A percentile compares a stretch with the other conserved stretches of the same genome.
These are phyloP conservation scores for Odocoileus virginianus DNA, from an alignment of 2,113 vertebrate genomes.

Conservation along the genomic window DNA sequence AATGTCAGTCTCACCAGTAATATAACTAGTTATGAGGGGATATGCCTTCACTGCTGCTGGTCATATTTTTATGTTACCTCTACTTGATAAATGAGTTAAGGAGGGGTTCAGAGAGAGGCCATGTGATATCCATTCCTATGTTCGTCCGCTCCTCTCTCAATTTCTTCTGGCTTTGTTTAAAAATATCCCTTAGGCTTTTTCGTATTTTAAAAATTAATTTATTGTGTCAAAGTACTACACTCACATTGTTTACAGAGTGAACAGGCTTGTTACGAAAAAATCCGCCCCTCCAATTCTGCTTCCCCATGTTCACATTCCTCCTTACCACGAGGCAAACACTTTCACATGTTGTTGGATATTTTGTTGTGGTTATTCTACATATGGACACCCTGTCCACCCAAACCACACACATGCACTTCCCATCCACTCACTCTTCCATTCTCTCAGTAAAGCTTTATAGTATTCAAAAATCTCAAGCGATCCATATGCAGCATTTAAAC, in stretches of 20 bases:
- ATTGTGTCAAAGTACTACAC: background rate
- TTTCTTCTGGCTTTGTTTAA: background rate
- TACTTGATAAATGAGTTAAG: background rate
- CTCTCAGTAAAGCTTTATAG: background rate
- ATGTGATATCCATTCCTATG: background rate
- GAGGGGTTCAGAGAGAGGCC: background rate
- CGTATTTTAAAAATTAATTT: background rate
- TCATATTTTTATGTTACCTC: background rate
- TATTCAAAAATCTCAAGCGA: background rate
- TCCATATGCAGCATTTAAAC: background rate
- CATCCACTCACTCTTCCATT: background rate
- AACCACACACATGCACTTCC: background rate
- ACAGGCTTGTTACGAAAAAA: background rate
- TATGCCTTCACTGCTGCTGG: background rate
- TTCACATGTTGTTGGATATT: background rate
- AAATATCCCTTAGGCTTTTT: background rate
- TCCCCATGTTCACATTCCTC: background rate
- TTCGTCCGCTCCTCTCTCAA: background rate
- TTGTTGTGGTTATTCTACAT: background rate
- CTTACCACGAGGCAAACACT: background rate
- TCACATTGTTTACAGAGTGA: background rate
- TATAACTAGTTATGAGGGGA: background rate
- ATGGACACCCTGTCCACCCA: background rate
- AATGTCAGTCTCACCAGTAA: background rate
- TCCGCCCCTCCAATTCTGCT: accelerated